Conservation (phyloP, 2,113 vertebrate species). For the Mesembrinibis cayennensis region DNA sequence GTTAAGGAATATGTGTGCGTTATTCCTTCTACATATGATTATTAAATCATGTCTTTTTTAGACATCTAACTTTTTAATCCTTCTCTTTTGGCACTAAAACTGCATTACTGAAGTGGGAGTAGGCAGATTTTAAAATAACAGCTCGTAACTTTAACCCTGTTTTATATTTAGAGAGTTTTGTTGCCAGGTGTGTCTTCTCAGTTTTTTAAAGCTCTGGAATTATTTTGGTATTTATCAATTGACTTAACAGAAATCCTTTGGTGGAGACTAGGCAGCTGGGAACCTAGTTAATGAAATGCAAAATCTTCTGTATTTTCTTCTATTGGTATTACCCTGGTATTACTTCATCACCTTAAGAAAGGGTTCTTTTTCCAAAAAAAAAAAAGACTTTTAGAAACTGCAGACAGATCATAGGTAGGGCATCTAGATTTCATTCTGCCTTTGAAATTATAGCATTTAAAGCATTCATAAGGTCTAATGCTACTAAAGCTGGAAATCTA, state of each 20-base stretch:
- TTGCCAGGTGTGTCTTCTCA: neutral
- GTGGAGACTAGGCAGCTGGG: neutral
- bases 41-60: neutral
- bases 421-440: neutral
- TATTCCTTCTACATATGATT: neutral
- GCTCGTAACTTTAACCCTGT: neutral
- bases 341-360: neutral
- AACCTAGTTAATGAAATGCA: neutral
- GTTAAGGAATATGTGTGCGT: neutral
- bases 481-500: neutral
- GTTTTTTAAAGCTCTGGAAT: neutral
- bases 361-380: neutral
- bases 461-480: neutral
- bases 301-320: neutral
- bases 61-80: neutral
- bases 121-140: conserved; percentile 26
- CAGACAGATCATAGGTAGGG: neutral
- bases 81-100: neutral
- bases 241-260: neutral
- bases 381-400: neutral
- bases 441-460: neutral
- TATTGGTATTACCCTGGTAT: neutral
- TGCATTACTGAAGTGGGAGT: conserved; percentile 31
- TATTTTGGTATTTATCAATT: neutral
- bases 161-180: neutral